These are phyloP conservation scores for Leptinotarsa haldemani DNA, from an alignment of 2,888 invertebrate genomes.

Conservation along the genomic window DNA sequence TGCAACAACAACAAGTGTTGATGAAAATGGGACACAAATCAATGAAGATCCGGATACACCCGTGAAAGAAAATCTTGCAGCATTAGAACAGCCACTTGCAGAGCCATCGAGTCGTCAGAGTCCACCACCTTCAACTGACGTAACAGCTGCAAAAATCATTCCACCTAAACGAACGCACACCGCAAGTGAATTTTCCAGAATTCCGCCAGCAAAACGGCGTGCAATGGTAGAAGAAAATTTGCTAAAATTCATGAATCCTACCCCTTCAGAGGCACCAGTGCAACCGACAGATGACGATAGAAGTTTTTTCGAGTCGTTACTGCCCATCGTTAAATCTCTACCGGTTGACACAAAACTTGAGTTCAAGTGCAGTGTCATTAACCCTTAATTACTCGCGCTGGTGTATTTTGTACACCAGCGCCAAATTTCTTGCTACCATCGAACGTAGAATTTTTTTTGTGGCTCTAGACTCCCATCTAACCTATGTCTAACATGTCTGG, in stretches of 20 bases:
- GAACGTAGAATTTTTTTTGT: constrained; percentile 27
- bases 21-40: constrained; percentile 6
- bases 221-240: constrained; percentile 2
- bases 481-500: constrained; percentile 22
- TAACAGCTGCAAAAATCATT: constrained; percentile 6
- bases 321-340: no score
- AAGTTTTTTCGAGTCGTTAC: constrained; percentile 9
- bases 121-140: constrained; percentile 4
- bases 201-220: constrained; percentile 7
- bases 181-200: background rate
- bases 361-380: background rate
- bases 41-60: constrained; percentile 4
- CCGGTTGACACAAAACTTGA: constrained; percentile 2
- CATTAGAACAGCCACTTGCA: constrained; percentile 1
- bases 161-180: constrained; percentile 1
- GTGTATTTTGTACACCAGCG: constrained; percentile 31
- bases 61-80: background rate
- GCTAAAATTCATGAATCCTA: constrained; percentile 1
- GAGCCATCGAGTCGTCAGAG: constrained; percentile 8
- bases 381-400: constrained; percentile 22
- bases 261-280: constrained; percentile 4
- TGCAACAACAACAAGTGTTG: constrained; percentile 3
- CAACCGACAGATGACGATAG: constrained; percentile 3
- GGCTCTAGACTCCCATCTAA: constrained; percentile 5
- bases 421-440: constrained; percentile 24